Evolutionary conservation across 2,797 vertebrate species (phyloP).

Genomic region (Coendou prehensilis): DNA sequence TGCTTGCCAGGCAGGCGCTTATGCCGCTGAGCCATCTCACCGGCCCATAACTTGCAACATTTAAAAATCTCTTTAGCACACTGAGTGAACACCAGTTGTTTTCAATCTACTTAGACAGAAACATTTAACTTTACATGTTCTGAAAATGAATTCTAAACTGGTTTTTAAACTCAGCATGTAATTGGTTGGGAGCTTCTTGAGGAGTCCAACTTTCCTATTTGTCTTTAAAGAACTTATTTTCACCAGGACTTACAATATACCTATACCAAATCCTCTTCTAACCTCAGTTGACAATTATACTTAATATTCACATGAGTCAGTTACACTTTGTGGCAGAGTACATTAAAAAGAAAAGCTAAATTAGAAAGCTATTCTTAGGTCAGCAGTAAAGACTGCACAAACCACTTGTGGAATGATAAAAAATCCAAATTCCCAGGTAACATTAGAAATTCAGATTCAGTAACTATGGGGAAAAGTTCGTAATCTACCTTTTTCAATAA

Average conservation of each 20-base stretch:
- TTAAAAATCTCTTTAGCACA: constrained; percentile 38
- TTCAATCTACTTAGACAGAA: constrained; percentile 42
- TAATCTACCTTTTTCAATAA: constrained; percentile 12
- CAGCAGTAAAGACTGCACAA: not conserved
- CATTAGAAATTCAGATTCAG: not conserved
- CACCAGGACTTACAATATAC: not conserved
- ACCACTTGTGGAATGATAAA: not conserved
- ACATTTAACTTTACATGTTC: constrained; percentile 54
- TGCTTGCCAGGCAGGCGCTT: no score
- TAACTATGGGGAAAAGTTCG: not conserved
- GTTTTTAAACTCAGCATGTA: constrained; percentile 9
- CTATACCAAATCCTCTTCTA: not conserved
- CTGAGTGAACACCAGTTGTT: not conserved
- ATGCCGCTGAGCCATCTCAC: no score
- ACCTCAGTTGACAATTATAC: not conserved
- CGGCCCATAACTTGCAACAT: not conserved
- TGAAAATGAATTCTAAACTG: constrained; percentile 45
- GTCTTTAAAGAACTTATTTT: constrained; percentile 44
- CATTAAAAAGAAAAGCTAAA: not conserved
- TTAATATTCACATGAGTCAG: constrained; percentile 7
- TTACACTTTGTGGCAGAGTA: not conserved
- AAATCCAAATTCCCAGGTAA: constrained; percentile 3
- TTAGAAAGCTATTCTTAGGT: not conserved
- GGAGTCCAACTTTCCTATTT: constrained; percentile 16
- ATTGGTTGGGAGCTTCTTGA: constrained; percentile 24